phyloP scores from a whole-genome alignment of 2,888 invertebrate genomes.

The Hydriomena furcata region DNA sequence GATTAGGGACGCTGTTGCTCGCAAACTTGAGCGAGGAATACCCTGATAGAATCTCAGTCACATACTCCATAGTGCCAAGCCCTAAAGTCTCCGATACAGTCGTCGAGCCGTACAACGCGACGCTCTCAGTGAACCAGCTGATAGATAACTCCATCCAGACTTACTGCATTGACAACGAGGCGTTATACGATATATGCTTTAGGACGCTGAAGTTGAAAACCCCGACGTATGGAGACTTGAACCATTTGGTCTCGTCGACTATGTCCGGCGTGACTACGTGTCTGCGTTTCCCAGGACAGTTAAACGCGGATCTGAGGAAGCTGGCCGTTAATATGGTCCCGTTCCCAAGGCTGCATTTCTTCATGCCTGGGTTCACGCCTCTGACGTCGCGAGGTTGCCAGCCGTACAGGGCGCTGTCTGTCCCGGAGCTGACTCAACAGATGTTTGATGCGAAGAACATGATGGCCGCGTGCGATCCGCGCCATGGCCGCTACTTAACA shows the following conservation, averaged over 20 bases:
- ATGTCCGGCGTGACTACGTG: slow-evolving; percentile 76
- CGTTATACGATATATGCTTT: slow-evolving; percentile 90
- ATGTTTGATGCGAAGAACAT: slow-evolving; percentile 97
- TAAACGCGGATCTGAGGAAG: slow-evolving; percentile 88
- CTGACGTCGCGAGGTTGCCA: slow-evolving; percentile 90
- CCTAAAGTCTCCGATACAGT: slow-evolving; percentile 91
- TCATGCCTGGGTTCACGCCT: slow-evolving; percentile 85
- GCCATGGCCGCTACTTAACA: slow-evolving; percentile 93
- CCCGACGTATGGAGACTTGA: slow-evolving; percentile 90
- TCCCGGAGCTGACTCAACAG: slow-evolving; percentile 94
- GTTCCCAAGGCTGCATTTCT: slow-evolving; percentile 87
- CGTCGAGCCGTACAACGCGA: slow-evolving; percentile 86
- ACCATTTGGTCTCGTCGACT: slow-evolving; percentile 71
- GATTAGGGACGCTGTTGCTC: slow-evolving; percentile 87
- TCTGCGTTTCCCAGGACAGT: slow-evolving; percentile 67
- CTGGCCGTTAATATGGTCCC: slow-evolving; percentile 83
- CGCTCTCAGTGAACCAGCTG: slow-evolving; percentile 85
- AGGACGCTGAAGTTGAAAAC: slow-evolving; percentile 87
- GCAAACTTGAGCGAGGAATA: slow-evolving; percentile 88
- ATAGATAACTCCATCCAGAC: slow-evolving; percentile 86
- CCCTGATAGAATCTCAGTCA: slow-evolving; percentile 87
- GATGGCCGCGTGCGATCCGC: slow-evolving; percentile 97
- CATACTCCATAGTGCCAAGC: slow-evolving; percentile 87
- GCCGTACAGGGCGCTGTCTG: slow-evolving; percentile 92
- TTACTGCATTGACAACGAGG: slow-evolving; percentile 90